Base-by-base conservation (phyloP, 1,140 invertebrate species). In the Pararge aegeria region DNA sequence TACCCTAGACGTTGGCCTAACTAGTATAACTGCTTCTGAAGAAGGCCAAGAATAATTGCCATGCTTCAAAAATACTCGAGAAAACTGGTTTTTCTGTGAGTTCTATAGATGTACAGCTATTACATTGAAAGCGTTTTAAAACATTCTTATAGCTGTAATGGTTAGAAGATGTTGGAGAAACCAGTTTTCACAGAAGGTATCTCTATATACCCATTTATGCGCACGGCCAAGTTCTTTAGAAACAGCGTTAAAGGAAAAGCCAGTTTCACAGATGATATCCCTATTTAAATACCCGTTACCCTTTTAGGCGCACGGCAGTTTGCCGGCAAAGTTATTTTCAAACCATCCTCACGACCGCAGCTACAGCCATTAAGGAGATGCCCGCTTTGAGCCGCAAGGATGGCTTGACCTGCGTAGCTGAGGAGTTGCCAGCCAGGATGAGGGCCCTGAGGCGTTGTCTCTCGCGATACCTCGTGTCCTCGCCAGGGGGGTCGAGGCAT, bases 401-500 rank as follows among this genome's bases (percentile, higher is more conserved):
- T 1, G 82, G 82, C 7, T 66, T 67, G 2, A 70, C 50, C 24
- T 83, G 69, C 0, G 73, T 49, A 0, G 91, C 91, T 10, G 91
- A 91, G 38, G 90, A 92, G 75, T 92, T 92, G 0, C 92, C 92
- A 0, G 92, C 86, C 3, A 93, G 74, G 63, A 93, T 93, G 63
- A 91, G 83, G 3, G 90, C 91, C 5, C 91, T 80, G 24, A 92
- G 87, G 7, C 91, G 78, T 75, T 92, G 87, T 5, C 92, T 71
- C 72, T 92, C 91, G 46, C 90, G 83, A 81, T 93, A 93, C n/a
- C 90, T 80, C 15, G 83, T 90, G 73, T 93, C 91, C 64, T 93
- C 92, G 0, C 92, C 93, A 0, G 93, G 92, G 1, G 93, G 93
- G 82, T 95, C 94, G 38, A 95, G 90, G 73, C 94, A 95, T 73